Evolutionary conservation across 2,797 vertebrate species (phyloP).

Genomic region (Girardinus metallicus): DNA sequence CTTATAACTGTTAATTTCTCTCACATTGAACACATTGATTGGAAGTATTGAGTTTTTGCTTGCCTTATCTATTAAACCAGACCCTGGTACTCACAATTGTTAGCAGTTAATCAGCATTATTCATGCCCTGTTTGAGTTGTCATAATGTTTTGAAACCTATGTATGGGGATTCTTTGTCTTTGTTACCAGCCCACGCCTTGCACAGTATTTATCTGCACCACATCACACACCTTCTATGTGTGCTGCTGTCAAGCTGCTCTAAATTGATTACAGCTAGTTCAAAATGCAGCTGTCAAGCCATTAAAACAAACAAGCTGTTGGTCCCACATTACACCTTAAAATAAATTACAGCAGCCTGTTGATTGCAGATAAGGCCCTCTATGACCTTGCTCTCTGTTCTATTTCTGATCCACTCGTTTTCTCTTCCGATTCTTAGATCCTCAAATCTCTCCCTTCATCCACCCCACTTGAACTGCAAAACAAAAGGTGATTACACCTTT

Average conservation of each 20-base stretch:
- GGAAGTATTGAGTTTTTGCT: background rate
- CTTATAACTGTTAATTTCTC: background rate
- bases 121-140: background rate
- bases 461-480: conserved; percentile 5
- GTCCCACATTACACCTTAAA: conserved; percentile 7
- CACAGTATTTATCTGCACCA: background rate
- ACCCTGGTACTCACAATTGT: background rate
- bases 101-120: background rate
- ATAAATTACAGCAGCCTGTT: conserved; percentile 12
- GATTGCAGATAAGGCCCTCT: conserved; percentile 4
- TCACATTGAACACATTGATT: background rate
- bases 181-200: background rate
- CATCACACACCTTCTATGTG: background rate
- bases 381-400: background rate
- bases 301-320: background rate
- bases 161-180: background rate
- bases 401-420: conserved; percentile 4
- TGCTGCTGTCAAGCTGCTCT: conserved; percentile 16
- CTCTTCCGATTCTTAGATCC: conserved; percentile 10
- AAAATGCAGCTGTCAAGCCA: conserved; percentile 13
- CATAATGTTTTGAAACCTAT: background rate
- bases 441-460: conserved; percentile 16
- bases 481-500: background rate
- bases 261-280: conserved; percentile 8
- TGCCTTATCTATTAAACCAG: background rate